phyloP scores from a whole-genome alignment of 2,797 vertebrate species.

The Platalea minor region DNA sequence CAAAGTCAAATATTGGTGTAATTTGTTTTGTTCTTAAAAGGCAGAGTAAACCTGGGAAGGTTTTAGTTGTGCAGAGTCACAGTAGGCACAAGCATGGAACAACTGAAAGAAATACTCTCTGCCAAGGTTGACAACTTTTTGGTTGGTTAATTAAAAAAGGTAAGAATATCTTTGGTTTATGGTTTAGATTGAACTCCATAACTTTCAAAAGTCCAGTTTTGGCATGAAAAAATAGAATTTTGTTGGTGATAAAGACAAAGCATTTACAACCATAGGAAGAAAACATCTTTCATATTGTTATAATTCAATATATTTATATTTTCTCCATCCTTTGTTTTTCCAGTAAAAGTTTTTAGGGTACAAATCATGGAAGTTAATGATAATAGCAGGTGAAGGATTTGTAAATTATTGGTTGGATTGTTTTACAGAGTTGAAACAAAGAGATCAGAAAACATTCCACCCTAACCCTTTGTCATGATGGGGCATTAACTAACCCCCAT shows the following conservation, averaged over 20 bases:
- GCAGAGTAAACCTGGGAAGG: neutral
- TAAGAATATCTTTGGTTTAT: neutral
- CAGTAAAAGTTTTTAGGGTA: neutral
- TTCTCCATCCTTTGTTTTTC: neutral
- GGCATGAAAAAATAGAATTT: neutral
- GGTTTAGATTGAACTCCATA: neutral
- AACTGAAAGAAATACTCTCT: neutral
- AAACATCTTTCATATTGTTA: neutral
- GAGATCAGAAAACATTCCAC: neutral
- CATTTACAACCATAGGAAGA: neutral
- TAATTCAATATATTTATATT: neutral
- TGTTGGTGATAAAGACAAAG: neutral
- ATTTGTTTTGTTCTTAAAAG: neutral
- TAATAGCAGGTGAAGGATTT: neutral
- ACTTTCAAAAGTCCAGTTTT: neutral
- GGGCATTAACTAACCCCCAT: neutral
- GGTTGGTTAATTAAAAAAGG: neutral
- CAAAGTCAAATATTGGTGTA: neutral
- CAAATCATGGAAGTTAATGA: neutral
- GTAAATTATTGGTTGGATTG: neutral
- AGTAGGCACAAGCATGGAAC: neutral
- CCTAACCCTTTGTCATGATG: neutral
- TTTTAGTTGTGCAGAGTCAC: neutral
- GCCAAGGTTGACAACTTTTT: neutral
- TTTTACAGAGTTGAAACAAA: neutral